These are phyloP conservation scores for Passer domesticus DNA, from an alignment of 2,113 vertebrate species.

Conservation along the genomic window DNA sequence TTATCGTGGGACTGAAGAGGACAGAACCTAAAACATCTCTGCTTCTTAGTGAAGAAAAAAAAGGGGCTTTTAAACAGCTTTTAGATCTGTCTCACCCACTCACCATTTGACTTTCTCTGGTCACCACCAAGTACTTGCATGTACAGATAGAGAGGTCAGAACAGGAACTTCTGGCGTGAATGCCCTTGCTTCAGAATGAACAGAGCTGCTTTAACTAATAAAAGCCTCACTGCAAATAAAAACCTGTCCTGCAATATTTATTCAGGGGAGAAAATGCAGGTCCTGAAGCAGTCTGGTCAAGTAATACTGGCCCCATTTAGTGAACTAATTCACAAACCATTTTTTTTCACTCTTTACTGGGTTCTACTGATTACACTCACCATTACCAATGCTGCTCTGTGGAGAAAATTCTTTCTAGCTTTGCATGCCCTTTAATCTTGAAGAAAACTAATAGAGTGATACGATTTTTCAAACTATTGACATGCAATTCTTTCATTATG, in stretches of 20 bases:
- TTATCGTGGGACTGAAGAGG: fast-evolving
- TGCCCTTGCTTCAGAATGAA: background rate
- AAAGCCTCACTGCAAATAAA: background rate
- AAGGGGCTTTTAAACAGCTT: background rate
- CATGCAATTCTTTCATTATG: background rate
- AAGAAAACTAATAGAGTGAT: background rate
- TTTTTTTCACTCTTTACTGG: background rate
- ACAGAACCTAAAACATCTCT: background rate
- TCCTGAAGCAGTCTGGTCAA: background rate
- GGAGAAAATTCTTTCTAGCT: background rate
- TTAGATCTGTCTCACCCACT: background rate
- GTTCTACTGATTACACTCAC: background rate
- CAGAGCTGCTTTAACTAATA: background rate
- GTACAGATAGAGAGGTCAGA: background rate
- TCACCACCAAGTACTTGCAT: background rate
- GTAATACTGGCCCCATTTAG: background rate
- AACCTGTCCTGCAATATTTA: background rate
- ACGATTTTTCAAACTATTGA: background rate
- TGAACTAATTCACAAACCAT: background rate
- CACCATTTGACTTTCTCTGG: background rate
- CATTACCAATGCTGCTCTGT: background rate
- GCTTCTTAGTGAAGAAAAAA: background rate
- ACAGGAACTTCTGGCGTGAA: background rate
- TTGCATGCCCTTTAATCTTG: background rate
- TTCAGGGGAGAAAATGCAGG: background rate